Percentiles rank a stretch among this genome's conserved stretches.
phyloP scores from a whole-genome alignment of 1,140 invertebrate species.

The Ladona fulva region DNA sequence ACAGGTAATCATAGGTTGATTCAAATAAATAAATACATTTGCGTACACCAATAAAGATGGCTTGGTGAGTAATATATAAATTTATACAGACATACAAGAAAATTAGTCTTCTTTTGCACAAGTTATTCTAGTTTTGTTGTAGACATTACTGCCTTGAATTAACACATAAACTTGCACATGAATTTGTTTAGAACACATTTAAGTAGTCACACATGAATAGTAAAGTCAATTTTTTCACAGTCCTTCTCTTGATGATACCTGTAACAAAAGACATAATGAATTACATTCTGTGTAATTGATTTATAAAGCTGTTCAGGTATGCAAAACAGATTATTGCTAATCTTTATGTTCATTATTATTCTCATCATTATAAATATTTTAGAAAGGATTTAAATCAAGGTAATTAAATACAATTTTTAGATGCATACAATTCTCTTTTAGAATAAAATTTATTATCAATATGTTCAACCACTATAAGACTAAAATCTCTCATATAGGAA shows the following conservation, averaged over 20 bases:
- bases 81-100: not conserved
- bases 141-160: not conserved
- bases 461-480: no score
- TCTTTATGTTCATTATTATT: no score
- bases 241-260: slow-evolving; percentile 1
- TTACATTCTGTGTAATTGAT: no score
- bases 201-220: slow-evolving; percentile 1
- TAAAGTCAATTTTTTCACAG: not conserved
- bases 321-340: no score
- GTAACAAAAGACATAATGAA: not conserved
- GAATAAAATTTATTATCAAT: no score
- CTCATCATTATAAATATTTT: no score
- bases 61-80: not conserved
- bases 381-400: no score
- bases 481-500: no score
- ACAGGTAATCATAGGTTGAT: not conserved
- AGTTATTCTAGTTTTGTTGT: not conserved
- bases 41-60: not conserved
- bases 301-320: no score
- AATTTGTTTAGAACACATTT: not conserved
- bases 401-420: no score
- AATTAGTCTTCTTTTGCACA: not conserved
- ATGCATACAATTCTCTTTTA: no score
- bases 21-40: not conserved
- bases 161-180: not conserved